Base-by-base conservation (phyloP, 1,140 invertebrate genomes). In the Sesamia nonagrioides region DNA sequence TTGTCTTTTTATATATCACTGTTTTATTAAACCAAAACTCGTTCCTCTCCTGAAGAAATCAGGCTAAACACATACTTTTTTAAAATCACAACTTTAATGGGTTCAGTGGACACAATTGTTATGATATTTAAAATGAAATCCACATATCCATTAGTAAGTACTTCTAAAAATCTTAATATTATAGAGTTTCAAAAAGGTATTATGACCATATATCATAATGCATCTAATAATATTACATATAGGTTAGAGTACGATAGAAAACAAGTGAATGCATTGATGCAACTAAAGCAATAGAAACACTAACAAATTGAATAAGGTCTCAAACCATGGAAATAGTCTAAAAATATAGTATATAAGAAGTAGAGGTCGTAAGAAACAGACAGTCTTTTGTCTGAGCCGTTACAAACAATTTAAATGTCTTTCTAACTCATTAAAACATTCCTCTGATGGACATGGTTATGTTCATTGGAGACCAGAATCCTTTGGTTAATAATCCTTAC, bases 401-500 rank as follows among this genome's bases (percentile, higher is more conserved):
- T 60, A 6, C 6, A 35, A 60, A 15, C 33, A 35, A 15, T 13
- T 60, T 5, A 21, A 1, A 27, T 27, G 2, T 6, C 33, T n/a
- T 11, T 15, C 6, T 11, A n/a, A 35, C 17, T 37, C 17, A 40
- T 42, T 40, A 63, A 40, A 40, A 15, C 13, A 27, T 68, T 52
- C 15, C n/a, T 17, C 9, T 18, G 48, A 40, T 45, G 18, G 13
- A 83, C n/a, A 40, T 93, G 90, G 8, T 82, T 89, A 72, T 93
- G 92, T 40, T 82, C 37, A 13, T 86, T 87, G 6, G 56, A 40
- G 0, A 86, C 66, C 4, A 84, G 71, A 2, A 92, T 86, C 35
- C 81, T 77, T 18, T 85, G 86, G 21, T 87, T 69, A 18, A 92
- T 81, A 2, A 92, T 89, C 9, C 83, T 82, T 7, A 90, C 85